Evolutionary conservation across 2,113 vertebrate species (phyloP), one percentile per base, ranked within the genome.

Genomic region (Dromiciops gliroides): DNA sequence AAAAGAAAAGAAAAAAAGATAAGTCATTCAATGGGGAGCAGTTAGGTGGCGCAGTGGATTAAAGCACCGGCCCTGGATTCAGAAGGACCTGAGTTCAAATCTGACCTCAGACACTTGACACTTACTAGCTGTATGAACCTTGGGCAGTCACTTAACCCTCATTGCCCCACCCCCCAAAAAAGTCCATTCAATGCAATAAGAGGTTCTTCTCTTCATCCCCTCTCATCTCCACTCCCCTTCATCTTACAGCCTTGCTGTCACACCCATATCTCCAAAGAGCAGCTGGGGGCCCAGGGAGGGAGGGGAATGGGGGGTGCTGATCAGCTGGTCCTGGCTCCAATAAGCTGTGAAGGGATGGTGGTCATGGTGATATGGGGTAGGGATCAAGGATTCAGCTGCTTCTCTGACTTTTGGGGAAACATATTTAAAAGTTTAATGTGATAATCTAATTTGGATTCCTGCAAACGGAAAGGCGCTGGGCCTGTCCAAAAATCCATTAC

Each of bases 401-500:
- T 25, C 51, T 93, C 92, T 50, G 83, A 1, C 90, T 88, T 96
- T 96, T 53, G 93, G 95, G 95, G 91, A 83, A 94, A 96, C 95
- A 90, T 91, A 95, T 97, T 90, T 44, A 91, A 90, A 90, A 0
- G 24, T 93, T 96, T 95, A 97, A 97, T 95, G 97, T 8, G 90
- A 97, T 96, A 93, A 95, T 95, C 98, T 97, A 22, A 0, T 53
- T 90, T 95, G 3, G 94, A 91, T 94, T 94, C 94, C 96, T 89
- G 95, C 50, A 26, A 83, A 12, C 0, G 0, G 83, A 96, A 83
- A 95, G 95, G 2, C 95, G 51, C 91, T 25, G 0, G 49, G 89
- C 31, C 75, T 24, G 6, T 95, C 96, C 96, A 92, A 88, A 90
- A 97, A 92, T 89, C 83, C 67, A 52, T 90, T 89, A 23, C 49